Evolutionary conservation across 2,888 invertebrate species (phyloP).

Genomic region (Cheilosia urbana): DNA sequence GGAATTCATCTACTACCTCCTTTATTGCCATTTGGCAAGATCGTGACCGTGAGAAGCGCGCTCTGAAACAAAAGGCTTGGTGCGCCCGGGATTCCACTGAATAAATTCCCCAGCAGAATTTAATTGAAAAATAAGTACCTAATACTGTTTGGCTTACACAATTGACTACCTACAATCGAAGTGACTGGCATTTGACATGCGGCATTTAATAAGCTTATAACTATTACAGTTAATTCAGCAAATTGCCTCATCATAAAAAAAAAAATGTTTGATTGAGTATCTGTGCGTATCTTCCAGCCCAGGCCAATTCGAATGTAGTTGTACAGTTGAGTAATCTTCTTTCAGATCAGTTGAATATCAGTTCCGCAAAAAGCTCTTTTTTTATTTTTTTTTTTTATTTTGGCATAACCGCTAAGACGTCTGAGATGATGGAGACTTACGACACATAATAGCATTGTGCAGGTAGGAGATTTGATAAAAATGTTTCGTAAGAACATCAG

Average conservation of each 20-base stretch:
- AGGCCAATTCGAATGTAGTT: slow-evolving; percentile 19
- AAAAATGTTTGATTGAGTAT: not conserved
- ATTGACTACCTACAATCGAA: not conserved
- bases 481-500: slow-evolving; percentile 26
- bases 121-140: slow-evolving; percentile 3
- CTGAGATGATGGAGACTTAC: slow-evolving; percentile 10
- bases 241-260: not conserved
- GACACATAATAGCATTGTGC: slow-evolving; percentile 13
- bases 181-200: slow-evolving; percentile 38
- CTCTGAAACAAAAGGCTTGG: not conserved
- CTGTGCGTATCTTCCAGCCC: slow-evolving; percentile 13
- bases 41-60: slow-evolving; percentile 10
- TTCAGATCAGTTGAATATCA: slow-evolving; percentile 18
- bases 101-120: slow-evolving; percentile 3
- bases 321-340: slow-evolving; percentile 45
- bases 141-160: not conserved
- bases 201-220: slow-evolving; percentile 15
- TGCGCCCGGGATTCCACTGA: not conserved
- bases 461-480: slow-evolving; percentile 7
- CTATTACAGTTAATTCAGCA: slow-evolving; percentile 27
- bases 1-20: not conserved
- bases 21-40: not conserved
- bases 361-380: slow-evolving; percentile 44
- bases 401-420: slow-evolving; percentile 34
- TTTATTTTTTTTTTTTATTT: slow-evolving; percentile 12